Conservation (phyloP, 2,113 vertebrate genomes). For the Brevimyrus niger region DNA sequence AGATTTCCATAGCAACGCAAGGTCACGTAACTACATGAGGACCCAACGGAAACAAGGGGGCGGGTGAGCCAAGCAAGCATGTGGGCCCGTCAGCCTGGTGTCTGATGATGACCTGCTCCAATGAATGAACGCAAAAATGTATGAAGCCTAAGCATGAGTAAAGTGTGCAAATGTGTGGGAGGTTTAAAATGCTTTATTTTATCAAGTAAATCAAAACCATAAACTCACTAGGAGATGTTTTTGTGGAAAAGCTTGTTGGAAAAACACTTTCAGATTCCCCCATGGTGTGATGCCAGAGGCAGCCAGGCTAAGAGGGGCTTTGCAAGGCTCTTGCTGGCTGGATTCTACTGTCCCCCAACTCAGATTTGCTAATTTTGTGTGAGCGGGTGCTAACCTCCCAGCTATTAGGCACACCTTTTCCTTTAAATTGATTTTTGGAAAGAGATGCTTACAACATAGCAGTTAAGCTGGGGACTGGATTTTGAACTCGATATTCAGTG, state of each 20-base stretch:
- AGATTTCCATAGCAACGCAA: not conserved
- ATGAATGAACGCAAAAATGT: not conserved
- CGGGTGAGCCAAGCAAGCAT: not conserved
- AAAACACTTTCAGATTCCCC: not conserved
- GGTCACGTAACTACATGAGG: not conserved
- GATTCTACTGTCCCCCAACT: not conserved
- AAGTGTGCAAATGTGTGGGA: not conserved
- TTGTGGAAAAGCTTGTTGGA: not conserved
- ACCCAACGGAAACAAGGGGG: not conserved
- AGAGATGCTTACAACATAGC: not conserved
- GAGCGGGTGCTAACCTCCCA: not conserved
- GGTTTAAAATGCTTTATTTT: not conserved
- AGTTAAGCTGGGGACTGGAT: not conserved
- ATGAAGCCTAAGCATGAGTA: not conserved
- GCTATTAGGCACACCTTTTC: not conserved
- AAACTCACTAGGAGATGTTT: not conserved
- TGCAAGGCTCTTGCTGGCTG: not conserved
- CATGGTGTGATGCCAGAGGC: not conserved
- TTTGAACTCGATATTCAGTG: not conserved
- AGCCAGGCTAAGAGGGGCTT: too few species aligned
- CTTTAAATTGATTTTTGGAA: not conserved
- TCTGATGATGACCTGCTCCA: not conserved
- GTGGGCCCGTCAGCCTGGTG: not conserved
- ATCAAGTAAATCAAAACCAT: not conserved
- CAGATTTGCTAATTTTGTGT: not conserved